These are phyloP conservation scores for Lycocerus yunnanus DNA, from an alignment of 2,888 invertebrate species.

Conservation along the genomic window DNA sequence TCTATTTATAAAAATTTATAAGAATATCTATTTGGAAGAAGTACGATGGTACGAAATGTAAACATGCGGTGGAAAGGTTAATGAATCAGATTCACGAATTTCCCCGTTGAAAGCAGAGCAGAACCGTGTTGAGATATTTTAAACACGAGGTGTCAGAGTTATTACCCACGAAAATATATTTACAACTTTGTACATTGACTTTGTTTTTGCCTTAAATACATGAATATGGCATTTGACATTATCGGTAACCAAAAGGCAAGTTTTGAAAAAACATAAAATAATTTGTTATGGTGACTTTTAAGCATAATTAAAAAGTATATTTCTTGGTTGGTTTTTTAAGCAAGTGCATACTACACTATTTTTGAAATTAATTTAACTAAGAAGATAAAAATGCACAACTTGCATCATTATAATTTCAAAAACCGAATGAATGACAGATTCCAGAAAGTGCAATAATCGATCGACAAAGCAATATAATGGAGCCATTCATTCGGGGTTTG, in stretches of 20 bases:
- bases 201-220: too few relatives aligned
- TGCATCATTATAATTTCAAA: too few relatives aligned
- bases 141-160: background rate
- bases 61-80: background rate
- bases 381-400: too few relatives aligned
- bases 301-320: too few relatives aligned
- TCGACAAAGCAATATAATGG: background rate
- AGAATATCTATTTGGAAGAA: background rate
- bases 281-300: too few relatives aligned
- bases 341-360: too few relatives aligned
- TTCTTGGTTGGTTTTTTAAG: too few relatives aligned
- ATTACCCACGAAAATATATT: background rate
- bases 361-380: too few relatives aligned
- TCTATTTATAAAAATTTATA: background rate
- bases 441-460: background rate
- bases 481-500: background rate
- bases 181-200: background rate
- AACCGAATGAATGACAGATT: background rate
- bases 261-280: too few relatives aligned
- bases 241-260: too few relatives aligned
- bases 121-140: background rate
- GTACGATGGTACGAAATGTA: background rate
- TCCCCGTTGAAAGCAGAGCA: background rate
- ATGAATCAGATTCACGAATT: background rate
- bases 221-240: too few relatives aligned